Evolutionary conservation across 2,888 invertebrate genomes (phyloP).

Genomic region (Epsilonema sp.): DNA sequence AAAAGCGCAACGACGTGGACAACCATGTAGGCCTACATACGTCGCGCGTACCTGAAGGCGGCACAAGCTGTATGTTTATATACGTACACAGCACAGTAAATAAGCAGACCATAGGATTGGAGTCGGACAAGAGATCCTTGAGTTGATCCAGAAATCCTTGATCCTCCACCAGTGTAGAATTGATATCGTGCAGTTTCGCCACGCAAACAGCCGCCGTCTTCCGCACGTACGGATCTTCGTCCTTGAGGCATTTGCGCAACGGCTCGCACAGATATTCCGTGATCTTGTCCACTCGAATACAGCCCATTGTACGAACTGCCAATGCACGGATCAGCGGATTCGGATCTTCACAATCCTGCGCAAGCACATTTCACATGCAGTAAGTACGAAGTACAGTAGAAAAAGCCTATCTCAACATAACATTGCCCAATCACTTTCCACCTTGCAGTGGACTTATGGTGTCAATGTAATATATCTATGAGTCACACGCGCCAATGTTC

Average conservation of each 20-base stretch:
- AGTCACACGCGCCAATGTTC: no score
- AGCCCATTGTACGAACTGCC: conserved; percentile 97
- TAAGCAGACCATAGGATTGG: conserved; percentile 75
- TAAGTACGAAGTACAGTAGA: conserved; percentile 1
- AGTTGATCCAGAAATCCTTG: conserved; percentile 92
- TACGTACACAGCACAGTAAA: no score
- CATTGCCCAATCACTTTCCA: no score
- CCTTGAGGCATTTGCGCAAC: conserved; percentile 49
- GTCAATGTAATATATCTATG: no score
- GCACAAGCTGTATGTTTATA: no score
- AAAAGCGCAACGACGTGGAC: no score
- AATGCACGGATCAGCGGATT: conserved; percentile 94
- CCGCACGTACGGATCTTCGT: conserved; percentile 30
- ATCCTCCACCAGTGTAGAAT: conserved; percentile 48
- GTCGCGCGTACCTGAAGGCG: no score
- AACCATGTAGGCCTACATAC: no score
- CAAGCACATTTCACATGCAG: conserved; percentile 3
- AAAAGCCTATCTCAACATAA: conserved; percentile 2
- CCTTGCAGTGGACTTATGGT: no score
- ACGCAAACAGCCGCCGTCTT: conserved; percentile 99
- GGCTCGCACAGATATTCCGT: conserved; percentile 98
- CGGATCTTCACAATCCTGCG: conserved; percentile 92
- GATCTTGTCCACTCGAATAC: conserved; percentile 97
- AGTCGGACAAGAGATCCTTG: conserved; percentile 87
- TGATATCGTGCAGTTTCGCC: conserved; percentile 92